phyloP scores from a whole-genome alignment of 2,797 vertebrate species.

The Valencia hispanica region DNA sequence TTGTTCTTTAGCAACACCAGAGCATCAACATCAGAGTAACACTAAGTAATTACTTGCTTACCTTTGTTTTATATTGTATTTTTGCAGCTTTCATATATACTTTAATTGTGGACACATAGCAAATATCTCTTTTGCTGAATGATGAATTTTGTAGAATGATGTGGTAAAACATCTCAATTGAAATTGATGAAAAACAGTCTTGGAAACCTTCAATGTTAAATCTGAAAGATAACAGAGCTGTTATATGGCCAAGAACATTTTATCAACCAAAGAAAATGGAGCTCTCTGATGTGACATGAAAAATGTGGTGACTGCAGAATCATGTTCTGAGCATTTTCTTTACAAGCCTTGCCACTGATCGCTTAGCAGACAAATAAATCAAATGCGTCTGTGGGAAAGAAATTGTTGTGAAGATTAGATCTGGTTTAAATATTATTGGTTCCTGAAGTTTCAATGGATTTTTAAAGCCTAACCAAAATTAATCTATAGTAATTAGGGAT shows the following conservation, averaged over 20 bases:
- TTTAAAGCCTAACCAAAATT: neutral
- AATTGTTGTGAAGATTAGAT: neutral
- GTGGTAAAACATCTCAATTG: neutral
- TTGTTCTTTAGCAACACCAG: too few relatives aligned
- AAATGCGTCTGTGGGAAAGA: slow-evolving; percentile 15
- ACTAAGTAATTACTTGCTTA: neutral
- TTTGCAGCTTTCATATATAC: neutral
- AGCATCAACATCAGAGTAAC: too few relatives aligned
- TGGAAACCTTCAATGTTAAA: slow-evolving; percentile 19
- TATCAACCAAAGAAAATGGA: slow-evolving; percentile 46
- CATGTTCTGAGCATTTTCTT: slow-evolving; percentile 10
- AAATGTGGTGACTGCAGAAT: slow-evolving; percentile 44
- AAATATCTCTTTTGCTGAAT: neutral
- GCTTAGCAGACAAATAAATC: neutral
- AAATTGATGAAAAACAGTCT: neutral
- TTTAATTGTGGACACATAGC: neutral
- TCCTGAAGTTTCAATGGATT: too few relatives aligned
- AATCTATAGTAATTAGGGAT: neutral
- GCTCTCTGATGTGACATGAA: slow-evolving; percentile 28
- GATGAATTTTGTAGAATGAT: neutral
- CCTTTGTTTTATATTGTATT: neutral
- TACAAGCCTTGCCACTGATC: slow-evolving; percentile 16
- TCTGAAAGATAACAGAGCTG: slow-evolving; percentile 28
- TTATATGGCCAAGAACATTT: neutral
- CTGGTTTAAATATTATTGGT: neutral